Percentiles rank a stretch among this genome's conserved stretches.
These are phyloP conservation scores for Riparia riparia DNA, from an alignment of 2,113 vertebrate genomes.

Conservation along the genomic window DNA sequence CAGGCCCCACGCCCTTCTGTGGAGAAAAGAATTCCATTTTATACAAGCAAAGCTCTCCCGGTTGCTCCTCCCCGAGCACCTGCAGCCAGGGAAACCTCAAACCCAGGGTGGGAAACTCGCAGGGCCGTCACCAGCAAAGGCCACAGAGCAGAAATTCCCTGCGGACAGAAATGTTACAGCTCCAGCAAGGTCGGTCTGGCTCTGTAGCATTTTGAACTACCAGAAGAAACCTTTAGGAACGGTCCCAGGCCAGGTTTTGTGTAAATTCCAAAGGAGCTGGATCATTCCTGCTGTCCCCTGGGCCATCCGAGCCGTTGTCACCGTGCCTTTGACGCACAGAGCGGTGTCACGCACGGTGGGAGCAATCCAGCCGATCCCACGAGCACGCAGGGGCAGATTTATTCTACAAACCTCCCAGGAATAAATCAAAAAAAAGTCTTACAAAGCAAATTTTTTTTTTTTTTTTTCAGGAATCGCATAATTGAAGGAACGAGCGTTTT, in stretches of 20 bases:
- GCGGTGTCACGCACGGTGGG: neutral
- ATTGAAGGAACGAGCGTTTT: neutral
- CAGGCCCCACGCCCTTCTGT: neutral
- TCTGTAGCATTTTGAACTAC: neutral
- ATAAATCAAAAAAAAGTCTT: neutral
- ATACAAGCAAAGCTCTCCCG: neutral
- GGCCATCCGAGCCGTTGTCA: neutral
- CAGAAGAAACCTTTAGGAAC: neutral
- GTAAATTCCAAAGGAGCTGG: neutral
- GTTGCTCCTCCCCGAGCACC: neutral
- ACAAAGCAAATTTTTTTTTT: neutral
- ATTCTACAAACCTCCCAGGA: neutral
- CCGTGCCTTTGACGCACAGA: neutral
- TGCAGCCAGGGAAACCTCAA: neutral
- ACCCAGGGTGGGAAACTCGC: neutral
- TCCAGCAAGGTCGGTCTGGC: neutral
- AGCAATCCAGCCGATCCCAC: neutral
- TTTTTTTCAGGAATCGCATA: too few relatives aligned
- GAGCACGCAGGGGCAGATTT: neutral
- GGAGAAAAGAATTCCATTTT: neutral
- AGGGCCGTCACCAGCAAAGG: neutral
- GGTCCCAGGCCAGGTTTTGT: neutral
- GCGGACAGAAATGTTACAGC: fast-evolving
- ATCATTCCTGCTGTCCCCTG: neutral
- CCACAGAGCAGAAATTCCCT: neutral